Percentiles rank a stretch among this genome's conserved stretches.
Conservation (phyloP, 2,888 invertebrate genomes). For the Rhingia rostrata region DNA sequence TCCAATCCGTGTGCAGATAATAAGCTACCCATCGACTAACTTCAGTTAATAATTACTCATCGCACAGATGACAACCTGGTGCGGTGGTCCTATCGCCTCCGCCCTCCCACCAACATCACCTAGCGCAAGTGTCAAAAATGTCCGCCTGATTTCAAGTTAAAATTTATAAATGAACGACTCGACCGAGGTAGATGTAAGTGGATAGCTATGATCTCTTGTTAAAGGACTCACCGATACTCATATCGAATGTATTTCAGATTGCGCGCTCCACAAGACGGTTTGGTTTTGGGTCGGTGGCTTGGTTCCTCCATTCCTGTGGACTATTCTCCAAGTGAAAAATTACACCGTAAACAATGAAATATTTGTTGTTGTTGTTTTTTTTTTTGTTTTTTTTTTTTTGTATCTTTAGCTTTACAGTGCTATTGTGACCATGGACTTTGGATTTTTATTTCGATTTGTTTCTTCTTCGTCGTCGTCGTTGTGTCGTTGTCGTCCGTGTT, state of each 20-base stretch:
- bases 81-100: background rate
- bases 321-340: slow-evolving; percentile 62
- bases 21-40: background rate
- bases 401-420: slow-evolving; percentile 18
- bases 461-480: slow-evolving; percentile 8
- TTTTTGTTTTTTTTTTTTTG: slow-evolving; percentile 25
- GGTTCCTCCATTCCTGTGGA: slow-evolving; percentile 12
- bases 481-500: background rate
- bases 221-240: slow-evolving; percentile 58
- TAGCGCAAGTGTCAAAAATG: slow-evolving; percentile 61
- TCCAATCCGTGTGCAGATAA: too few species aligned
- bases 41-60: slow-evolving; percentile 30
- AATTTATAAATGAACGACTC: slow-evolving; percentile 46
- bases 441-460: slow-evolving; percentile 7
- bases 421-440: slow-evolving; percentile 57
- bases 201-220: slow-evolving; percentile 50
- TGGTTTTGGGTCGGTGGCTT: background rate
- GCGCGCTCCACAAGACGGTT: slow-evolving; percentile 18
- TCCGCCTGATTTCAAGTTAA: slow-evolving; percentile 48
- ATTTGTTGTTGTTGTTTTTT: slow-evolving; percentile 24
- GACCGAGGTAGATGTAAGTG: slow-evolving; percentile 28
- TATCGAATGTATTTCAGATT: slow-evolving; percentile 46
- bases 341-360: slow-evolving; percentile 67
- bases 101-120: background rate
- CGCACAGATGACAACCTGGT: background rate